These are phyloP conservation scores for Pyrrhia umbra DNA, from an alignment of 2,888 invertebrate species.

Conservation along the genomic window DNA sequence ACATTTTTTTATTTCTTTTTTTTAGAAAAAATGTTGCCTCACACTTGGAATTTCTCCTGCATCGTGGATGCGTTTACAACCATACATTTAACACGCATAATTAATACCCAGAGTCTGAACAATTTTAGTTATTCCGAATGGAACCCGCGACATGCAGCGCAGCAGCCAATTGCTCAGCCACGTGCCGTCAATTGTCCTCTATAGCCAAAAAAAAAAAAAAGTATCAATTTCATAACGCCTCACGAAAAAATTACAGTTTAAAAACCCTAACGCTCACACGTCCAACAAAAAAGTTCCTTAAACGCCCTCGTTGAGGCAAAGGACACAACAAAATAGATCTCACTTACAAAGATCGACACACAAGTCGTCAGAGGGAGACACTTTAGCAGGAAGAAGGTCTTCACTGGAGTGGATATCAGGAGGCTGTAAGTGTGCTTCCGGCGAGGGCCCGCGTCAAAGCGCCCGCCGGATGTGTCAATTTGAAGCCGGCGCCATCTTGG, in stretches of 20 bases:
- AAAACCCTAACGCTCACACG: not conserved
- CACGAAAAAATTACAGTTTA: not conserved
- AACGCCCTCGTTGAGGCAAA: constrained; percentile 29
- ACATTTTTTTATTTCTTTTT: too few species aligned
- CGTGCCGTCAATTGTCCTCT: too few species aligned
- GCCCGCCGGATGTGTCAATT: constrained; percentile 73
- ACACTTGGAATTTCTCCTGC: too few species aligned
- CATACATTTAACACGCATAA: not conserved
- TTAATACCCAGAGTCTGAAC: not conserved
- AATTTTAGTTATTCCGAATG: not conserved
- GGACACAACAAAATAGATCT: constrained; percentile 51
- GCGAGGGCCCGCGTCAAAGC: constrained; percentile 68
- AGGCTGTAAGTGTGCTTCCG: constrained; percentile 72
- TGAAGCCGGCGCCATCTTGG: constrained; percentile 68
- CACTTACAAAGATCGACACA: constrained; percentile 53
- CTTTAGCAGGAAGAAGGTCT: constrained; percentile 66
- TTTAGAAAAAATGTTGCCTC: too few species aligned
- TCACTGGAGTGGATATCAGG: constrained; percentile 68
- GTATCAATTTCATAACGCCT: too few species aligned
- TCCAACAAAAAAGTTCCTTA: constrained; percentile 21
- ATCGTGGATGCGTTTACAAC: too few species aligned
- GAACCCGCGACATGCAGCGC: not conserved
- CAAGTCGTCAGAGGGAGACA: constrained; percentile 57
- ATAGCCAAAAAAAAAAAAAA: too few species aligned
- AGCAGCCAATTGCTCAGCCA: too few species aligned